phyloP scores from a whole-genome alignment of 2,113 vertebrate species.

The Prionailurus bengalensis region DNA sequence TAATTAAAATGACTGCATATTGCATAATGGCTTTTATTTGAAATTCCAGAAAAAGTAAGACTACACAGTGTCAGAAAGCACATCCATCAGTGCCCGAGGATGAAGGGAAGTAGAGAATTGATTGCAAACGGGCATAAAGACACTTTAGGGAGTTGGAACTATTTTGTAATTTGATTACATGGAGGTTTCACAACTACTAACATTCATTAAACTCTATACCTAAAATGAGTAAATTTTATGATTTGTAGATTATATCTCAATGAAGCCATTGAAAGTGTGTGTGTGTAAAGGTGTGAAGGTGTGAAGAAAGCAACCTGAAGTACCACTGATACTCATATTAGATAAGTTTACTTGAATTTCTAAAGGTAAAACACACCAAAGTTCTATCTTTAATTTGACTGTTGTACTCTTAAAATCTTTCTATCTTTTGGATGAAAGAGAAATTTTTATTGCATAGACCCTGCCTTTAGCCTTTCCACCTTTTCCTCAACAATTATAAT shows the following conservation, averaged over 20 bases:
- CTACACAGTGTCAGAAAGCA: not conserved
- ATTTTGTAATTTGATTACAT: not conserved
- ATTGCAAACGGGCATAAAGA: not conserved
- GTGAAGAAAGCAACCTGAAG: not conserved
- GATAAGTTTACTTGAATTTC: not conserved
- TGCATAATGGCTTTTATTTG: not conserved
- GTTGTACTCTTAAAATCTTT: not conserved
- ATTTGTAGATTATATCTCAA: not conserved
- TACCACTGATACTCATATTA: not conserved
- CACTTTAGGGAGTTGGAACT: not conserved
- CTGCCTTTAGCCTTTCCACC: not conserved
- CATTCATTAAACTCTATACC: not conserved
- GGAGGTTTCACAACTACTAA: not conserved
- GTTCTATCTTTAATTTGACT: not conserved
- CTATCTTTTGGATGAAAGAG: not conserved
- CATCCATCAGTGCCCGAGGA: not conserved
- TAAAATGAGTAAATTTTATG: not conserved
- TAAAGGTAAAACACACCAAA: not conserved
- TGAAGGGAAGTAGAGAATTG: not conserved
- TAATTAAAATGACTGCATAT: not conserved
- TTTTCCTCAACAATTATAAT: not conserved
- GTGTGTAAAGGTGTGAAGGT: no score
- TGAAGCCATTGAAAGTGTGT: not conserved
- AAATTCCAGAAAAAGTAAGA: not conserved
- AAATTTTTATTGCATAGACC: not conserved